Evolutionary conservation across 2,113 vertebrate species (phyloP).

Genomic region (Marmota flaviventris): DNA sequence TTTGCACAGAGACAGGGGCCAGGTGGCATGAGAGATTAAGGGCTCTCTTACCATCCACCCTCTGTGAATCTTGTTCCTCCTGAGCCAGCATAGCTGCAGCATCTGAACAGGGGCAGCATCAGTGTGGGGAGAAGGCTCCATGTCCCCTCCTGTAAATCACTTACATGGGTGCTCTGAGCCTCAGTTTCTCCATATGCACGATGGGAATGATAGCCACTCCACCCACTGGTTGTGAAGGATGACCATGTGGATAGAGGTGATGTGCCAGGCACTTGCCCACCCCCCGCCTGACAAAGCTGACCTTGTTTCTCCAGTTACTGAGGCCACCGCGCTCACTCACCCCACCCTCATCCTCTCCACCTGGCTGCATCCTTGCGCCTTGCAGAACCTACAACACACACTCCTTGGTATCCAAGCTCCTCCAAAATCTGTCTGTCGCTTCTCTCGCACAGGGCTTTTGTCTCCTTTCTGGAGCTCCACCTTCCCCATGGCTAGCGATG

Average conservation of each 20-base stretch:
- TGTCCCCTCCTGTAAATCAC: not conserved
- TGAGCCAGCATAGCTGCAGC: not conserved
- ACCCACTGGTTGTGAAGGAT: not conserved
- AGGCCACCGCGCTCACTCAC: not conserved
- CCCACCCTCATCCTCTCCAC: no score
- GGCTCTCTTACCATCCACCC: not conserved
- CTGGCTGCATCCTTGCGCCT: not conserved
- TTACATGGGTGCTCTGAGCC: not conserved
- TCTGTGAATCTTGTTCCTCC: not conserved
- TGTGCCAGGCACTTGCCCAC: not conserved
- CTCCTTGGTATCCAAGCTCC: not conserved
- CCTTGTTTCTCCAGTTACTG: not conserved
- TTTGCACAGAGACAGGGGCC: not conserved
- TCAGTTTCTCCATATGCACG: not conserved
- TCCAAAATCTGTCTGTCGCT: not conserved
- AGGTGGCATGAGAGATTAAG: fast-evolving
- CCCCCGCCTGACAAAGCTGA: not conserved
- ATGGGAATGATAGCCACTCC: not conserved
- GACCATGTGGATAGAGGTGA: not conserved
- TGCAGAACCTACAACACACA: not conserved
- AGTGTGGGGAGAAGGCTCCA: no score
- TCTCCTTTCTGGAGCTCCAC: not conserved
- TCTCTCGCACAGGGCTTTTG: not conserved
- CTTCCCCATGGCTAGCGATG: not conserved
- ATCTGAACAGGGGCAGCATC: fast-evolving